phyloP scores from a whole-genome alignment of 1,140 invertebrate genomes.

The Papilio polyxenes region DNA sequence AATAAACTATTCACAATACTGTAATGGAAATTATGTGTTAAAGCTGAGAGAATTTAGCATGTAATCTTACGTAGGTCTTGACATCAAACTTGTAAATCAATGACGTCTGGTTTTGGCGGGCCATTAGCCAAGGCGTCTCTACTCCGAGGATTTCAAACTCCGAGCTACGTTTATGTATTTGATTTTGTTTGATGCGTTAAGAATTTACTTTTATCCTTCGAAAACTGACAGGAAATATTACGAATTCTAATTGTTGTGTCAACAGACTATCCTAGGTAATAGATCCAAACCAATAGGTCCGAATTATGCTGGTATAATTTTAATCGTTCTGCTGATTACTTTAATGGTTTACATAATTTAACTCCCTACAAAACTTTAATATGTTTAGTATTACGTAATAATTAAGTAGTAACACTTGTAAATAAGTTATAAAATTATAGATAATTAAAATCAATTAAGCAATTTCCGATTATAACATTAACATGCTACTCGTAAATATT shows the following conservation, averaged over 20 bases:
- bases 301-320: too few relatives aligned
- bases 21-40: background rate
- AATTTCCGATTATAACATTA: constrained; percentile 10
- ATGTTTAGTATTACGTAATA: background rate
- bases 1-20: background rate
- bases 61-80: background rate
- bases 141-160: constrained; percentile 16
- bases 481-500: background rate
- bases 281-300: too few relatives aligned
- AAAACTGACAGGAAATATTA: background rate
- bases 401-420: background rate
- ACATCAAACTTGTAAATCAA: constrained; percentile 33
- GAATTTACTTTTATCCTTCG: background rate
- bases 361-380: background rate
- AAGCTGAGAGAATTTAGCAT: background rate
- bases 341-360: too few relatives aligned
- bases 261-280: too few relatives aligned
- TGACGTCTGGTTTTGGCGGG: constrained; percentile 33
- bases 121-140: constrained; percentile 28
- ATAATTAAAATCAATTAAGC: background rate
- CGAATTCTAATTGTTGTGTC: background rate
- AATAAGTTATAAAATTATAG: background rate
- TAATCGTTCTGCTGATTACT: too few relatives aligned
- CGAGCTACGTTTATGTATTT: constrained; percentile 32
- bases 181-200: constrained; percentile 27